Base-by-base conservation (phyloP, 2,797 vertebrate genomes). In the Arctocebus calabarensis region DNA sequence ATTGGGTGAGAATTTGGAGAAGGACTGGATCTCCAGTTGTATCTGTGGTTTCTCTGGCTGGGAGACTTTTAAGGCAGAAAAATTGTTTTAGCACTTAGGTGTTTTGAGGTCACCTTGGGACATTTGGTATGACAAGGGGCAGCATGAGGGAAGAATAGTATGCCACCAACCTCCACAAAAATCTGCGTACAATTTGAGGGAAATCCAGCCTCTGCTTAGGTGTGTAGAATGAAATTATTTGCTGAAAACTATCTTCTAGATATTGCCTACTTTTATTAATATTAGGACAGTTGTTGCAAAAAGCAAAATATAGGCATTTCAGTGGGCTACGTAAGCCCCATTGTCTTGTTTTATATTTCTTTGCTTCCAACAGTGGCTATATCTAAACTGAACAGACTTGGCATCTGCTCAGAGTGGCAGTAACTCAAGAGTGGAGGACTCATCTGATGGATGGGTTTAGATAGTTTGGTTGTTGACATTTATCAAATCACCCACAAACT, bases 391-490 rank as follows among this genome's bases (percentile, higher is more conserved):
- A 81, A 79, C 32, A 88, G 40, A 20, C 64, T 74, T 91, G 88
- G 90, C 74, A 45, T 11, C 34, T 61, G 25, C 37, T 88, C 61
- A 64, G 29, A 4, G 48, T 52, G 14, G 48, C 48, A 52, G 48
- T 87, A 55, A 85, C 71, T 79, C 27, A 19, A 57, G 66, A 48
- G 14, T 45, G 14, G 34, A 62, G 19, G 40, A 11, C 70, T 66
- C 37, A 55, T 87, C 59, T 93, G 93, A 92, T 55, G 88, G 78
- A 83, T 34, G 19, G 96, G 71, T 94, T 91, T 34, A 79, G 85
- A 84, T 57, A 37, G 90, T 83, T 82, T 74, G 59, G 70, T 92
- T 97, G 86, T 92, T 97, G 95, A 96, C 89, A 94, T 92, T 96
- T 94, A 70, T 95, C 94, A 92, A 32, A 73, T 94, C 94, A 87